A percentile compares a stretch with the other conserved stretches of the same genome.
Conservation (phyloP, 2,113 vertebrate species). For the Leptodactylus fuscus region DNA sequence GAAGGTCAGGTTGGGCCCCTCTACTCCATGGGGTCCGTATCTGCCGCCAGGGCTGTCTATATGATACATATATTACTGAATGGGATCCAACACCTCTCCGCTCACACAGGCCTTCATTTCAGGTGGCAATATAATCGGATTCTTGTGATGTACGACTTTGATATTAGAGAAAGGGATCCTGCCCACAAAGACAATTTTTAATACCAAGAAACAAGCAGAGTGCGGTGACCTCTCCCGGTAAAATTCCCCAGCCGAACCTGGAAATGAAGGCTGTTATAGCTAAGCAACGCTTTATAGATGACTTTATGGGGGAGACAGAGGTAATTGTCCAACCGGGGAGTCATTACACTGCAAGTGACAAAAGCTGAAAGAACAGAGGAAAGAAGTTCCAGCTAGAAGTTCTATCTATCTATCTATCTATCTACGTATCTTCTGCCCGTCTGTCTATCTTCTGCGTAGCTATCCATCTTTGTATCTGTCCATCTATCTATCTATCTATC, state of each 20-base stretch:
- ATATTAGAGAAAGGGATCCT: constrained; percentile 38
- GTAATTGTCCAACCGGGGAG: constrained; percentile 45
- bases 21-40: not conserved
- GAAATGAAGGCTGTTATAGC: constrained; percentile 15
- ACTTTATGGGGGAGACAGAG: constrained; percentile 25
- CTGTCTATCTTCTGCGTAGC: not conserved
- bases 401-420: constrained; percentile 1
- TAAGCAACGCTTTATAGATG: constrained; percentile 47
- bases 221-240: constrained; percentile 15
- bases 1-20: not conserved
- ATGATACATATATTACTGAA: not conserved
- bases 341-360: not conserved
- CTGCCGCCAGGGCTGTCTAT: not conserved
- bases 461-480: not conserved
- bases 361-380: not conserved
- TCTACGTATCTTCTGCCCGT: not conserved
- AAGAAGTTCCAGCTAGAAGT: not conserved
- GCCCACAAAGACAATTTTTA: constrained; percentile 46
- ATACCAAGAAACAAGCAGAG: constrained; percentile 45
- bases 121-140: constrained; percentile 28
- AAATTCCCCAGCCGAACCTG: constrained; percentile 32
- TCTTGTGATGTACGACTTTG: constrained; percentile 42
- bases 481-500: not conserved
- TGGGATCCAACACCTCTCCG: not conserved
- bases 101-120: not conserved